Evolutionary conservation across 2,113 vertebrate genomes (phyloP), one percentile per base, ranked within the genome.

Genomic region (Crotophaga sulcirostris): DNA sequence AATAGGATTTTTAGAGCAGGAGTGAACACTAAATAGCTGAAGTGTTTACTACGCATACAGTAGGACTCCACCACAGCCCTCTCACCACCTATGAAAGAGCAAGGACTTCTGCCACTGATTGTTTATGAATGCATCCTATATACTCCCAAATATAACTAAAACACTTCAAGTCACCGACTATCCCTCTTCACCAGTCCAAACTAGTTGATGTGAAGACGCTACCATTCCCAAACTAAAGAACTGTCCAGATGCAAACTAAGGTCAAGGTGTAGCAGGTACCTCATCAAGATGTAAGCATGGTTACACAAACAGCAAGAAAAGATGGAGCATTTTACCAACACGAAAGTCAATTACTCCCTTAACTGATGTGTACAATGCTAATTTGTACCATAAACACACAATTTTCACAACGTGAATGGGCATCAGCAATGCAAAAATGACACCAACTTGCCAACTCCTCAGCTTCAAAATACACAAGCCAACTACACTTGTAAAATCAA

Each of bases 201-300:
- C 4, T 6, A 4, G 4, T 33, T 25, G 24, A 21, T 5, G 9
- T 33, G 38, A 73, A 52, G 75, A 60, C 47, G 52, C 33, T 58
- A 33, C 31, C 38, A 31, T 45, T 10, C 23, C 28, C 68, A 33
- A 47, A 52, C 15, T 17, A 24, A 21, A 84, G 42, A 69, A 63
- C 11, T 16, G 42, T 55, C 51, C n/a, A 23, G 44, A n/a, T 23
- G n/a, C 79, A 38, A 66, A 47, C 34, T 33, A 84, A 62, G 31
- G 75, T 40, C 33, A 49, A 44, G 23, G 10, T 11, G 17, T 9
- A 2, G 17, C 33, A 56, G 31, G 60, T 36, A 55, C 21, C 45
- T 76, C 3, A 1, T 31, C 0, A 5, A 88, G 29, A 11, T 1
- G 0, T 16, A 60, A 45, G 18, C 62, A 33, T 11, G 52, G 33